Base-by-base conservation (phyloP, 2,113 vertebrate genomes). In the Eclectus roratus region DNA sequence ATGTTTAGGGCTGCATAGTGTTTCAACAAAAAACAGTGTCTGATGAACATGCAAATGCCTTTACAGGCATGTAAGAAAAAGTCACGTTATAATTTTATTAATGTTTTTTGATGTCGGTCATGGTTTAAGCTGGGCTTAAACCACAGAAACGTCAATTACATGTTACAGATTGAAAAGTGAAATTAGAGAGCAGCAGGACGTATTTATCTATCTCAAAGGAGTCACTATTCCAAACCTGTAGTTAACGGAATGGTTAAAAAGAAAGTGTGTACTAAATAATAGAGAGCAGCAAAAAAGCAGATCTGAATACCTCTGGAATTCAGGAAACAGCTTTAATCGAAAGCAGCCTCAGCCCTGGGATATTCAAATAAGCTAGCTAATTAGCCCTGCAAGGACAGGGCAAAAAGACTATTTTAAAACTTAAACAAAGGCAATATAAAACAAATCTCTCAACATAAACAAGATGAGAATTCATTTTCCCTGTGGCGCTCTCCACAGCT, bases 361-460 rank as follows among this genome's bases (percentile, higher is more conserved):
- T 56, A 21, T 89, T 86, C 56, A 65, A 44, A 49, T 76, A 83
- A 94, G 35, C 39, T 68, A 78, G 23, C 15, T 89, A 87, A 96
- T 96, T 81, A 96, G 53, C 44, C 53, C 58, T 53, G n/a, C 28
- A 93, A 86, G 88, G 18, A 63, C 15, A 69, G 20, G 47, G 65
- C 69, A 92, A 91, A 83, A 68, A 65, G 33, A 17, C 56, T 79
- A 35, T 91, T 92, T 69, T 65, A 70, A 79, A 83, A 86, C 33
- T 50, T 80, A 83, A 85, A 89, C 61, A 84, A 92, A 92, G 25
- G 71, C 71, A 83, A 74, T 74, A 91, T 23, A 78, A 94, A 94
- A 44, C n/a, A 90, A 80, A 84, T 89, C 44, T 74, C 46, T 91
- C 80, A 65, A 31, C 19, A 33, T 25, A 85, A 92, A 89, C 0